Conservation (phyloP, 2,113 vertebrate genomes). For the Triplophysa rosa region DNA sequence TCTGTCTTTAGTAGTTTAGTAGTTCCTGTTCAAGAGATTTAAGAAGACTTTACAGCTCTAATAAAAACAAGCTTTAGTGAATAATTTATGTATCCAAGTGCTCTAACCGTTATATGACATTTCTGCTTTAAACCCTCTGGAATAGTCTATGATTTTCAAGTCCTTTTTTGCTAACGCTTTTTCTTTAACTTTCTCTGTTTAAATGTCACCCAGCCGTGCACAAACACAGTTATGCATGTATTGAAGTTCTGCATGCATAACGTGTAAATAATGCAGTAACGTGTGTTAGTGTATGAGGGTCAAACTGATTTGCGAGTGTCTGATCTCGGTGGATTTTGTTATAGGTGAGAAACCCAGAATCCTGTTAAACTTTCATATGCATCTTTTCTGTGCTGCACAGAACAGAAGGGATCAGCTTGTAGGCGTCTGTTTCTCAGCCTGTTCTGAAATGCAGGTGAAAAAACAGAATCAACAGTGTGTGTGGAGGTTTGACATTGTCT, state of each 20-base stretch:
- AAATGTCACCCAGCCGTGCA: conserved; percentile 1
- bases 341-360: not conserved
- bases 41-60: too few relatives aligned
- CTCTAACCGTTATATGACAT: not conserved
- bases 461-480: conserved; percentile 1
- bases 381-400: not conserved
- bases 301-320: not conserved
- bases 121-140: not conserved
- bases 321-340: not conserved
- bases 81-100: conserved; percentile 14
- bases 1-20: too few relatives aligned
- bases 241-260: not conserved
- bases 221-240: not conserved
- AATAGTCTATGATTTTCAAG: not conserved
- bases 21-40: too few relatives aligned
- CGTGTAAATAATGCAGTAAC: not conserved
- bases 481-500: conserved; percentile 8
- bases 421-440: conserved; percentile 3
- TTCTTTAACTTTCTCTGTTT: not conserved
- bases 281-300: not conserved
- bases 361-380: conserved; percentile 40
- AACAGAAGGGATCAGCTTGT: not conserved
- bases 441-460: not conserved
- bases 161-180: too few relatives aligned
- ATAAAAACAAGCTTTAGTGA: not conserved